phyloP scores from a whole-genome alignment of 64 coral and sea anemone genomes.

The Pachyseris speciosa region DNA sequence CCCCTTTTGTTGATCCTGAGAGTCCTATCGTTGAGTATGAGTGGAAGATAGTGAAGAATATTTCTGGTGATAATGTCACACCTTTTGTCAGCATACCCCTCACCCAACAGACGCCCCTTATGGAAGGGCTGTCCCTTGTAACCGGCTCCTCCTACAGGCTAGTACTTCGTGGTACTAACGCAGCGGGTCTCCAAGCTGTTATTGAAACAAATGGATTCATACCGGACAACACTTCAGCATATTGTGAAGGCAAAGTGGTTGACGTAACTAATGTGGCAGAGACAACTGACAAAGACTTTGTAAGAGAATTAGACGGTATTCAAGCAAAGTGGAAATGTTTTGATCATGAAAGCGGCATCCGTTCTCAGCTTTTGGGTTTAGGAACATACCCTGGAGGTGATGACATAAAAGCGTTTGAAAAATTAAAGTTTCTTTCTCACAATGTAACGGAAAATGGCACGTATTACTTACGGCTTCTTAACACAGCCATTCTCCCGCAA shows the following conservation, averaged over 20 bases:
- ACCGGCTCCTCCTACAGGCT: constrained; percentile 69
- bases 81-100: constrained; percentile 87
- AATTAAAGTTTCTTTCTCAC: not conserved
- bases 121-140: constrained; percentile 70
- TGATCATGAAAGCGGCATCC: constrained; percentile 77
- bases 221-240: constrained; percentile 71
- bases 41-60: constrained; percentile 80
- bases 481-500: constrained; percentile 49
- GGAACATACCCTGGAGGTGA: constrained; percentile 91
- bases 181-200: constrained; percentile 70
- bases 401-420: constrained; percentile 67
- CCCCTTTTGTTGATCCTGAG: constrained; percentile 72
- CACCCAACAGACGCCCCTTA: constrained; percentile 78
- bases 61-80: constrained; percentile 57
- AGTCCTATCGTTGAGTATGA: constrained; percentile 87
- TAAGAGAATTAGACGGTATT: constrained; percentile 60
- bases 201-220: constrained; percentile 77
- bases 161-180: constrained; percentile 81
- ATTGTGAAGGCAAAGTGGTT: constrained; percentile 31
- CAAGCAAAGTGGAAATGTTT: constrained; percentile 69
- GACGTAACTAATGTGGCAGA: constrained; percentile 65
- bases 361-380: constrained; percentile 61
- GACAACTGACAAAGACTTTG: constrained; percentile 76
- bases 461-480: constrained; percentile 21
- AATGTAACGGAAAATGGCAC: constrained; percentile 10